Base-by-base conservation (phyloP, 2,113 vertebrate species). In the Hydrochoerus hydrochaeris region DNA sequence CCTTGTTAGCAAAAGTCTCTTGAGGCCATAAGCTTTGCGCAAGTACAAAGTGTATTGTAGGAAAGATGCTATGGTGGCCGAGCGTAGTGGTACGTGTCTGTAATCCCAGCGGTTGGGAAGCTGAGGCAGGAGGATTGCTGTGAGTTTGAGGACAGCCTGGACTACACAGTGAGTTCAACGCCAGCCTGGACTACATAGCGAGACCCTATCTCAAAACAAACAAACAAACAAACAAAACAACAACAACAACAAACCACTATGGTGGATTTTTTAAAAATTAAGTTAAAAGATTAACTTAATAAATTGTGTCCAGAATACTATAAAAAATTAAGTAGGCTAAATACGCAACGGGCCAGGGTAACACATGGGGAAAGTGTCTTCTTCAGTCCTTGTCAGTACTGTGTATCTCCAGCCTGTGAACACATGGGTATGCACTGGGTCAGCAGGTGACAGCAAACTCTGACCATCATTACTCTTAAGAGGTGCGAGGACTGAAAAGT, bases 201-300 rank as follows among this genome's bases (percentile, higher is more conserved):
- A 75, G 24, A 41, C 10, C 9, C 9, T 73, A 22, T 73, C 20
- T 73, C 32, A 41, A 41, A 73, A 73, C 41, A 73, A 41, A 73
- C 41, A 41, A 41, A 20, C 20, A 52, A 52, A 52, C 9, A 54
- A 49, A 49, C 9, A n/a, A n/a, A n/a, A 52, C 49, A 52, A 52
- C 49, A 11, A 52, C 49, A 52, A 11, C 49, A 52, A 52, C 8
- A 52, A 52, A 52, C 11, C 9, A 10, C 10, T 44, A 44, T 26
- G 22, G 22, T 44, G 41, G 71, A 85, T 52, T 62, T 46, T 52
- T 62, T 41, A 4, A 22, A 90, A 54, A 80, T 60, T 12, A 62
- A 41, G 69, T 80, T 78, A 22, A 77, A 63, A 96, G 90, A 82
- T 67, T 52, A 44, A 71, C 67, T 94, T 82, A 83, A 85, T 35